phyloP scores from a whole-genome alignment of 2,797 vertebrate genomes.

The Pagetopsis macropterus region DNA sequence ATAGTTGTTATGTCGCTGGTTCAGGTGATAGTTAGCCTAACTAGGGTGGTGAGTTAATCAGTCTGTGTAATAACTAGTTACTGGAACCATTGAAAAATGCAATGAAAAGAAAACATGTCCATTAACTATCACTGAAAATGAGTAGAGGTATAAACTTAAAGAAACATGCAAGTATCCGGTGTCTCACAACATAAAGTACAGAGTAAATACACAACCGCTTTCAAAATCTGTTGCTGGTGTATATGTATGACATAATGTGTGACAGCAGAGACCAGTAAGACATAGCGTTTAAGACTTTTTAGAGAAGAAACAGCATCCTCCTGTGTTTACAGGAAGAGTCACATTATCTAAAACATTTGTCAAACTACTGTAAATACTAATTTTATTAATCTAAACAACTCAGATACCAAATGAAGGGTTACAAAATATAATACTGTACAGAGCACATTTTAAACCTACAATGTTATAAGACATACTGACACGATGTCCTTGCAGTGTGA shows the following conservation, averaged over 20 bases:
- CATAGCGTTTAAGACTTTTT: not conserved
- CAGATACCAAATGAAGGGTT: too few species aligned
- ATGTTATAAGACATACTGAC: not conserved
- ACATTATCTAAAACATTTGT: not conserved
- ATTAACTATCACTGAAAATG: not conserved
- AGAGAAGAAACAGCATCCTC: conserved; percentile 50
- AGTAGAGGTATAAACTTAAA: not conserved
- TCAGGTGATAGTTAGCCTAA: not conserved
- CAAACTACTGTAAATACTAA: too few species aligned
- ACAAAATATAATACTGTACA: too few species aligned
- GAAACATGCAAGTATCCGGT: not conserved
- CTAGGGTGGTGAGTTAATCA: not conserved
- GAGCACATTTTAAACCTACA: not conserved
- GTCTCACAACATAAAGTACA: not conserved
- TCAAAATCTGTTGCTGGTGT: not conserved
- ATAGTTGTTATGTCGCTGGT: not conserved
- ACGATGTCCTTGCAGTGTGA: too few species aligned
- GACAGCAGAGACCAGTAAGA: not conserved
- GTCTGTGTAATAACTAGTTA: not conserved
- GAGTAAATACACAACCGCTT: not conserved
- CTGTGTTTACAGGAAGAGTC: conserved; percentile 48
- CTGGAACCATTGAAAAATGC: not conserved
- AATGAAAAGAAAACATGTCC: too few species aligned
- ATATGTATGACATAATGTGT: not conserved
- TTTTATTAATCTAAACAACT: too few species aligned